These are phyloP conservation scores for Drosophila barbarae DNA, from an alignment of 2,888 invertebrate species.

Conservation along the genomic window DNA sequence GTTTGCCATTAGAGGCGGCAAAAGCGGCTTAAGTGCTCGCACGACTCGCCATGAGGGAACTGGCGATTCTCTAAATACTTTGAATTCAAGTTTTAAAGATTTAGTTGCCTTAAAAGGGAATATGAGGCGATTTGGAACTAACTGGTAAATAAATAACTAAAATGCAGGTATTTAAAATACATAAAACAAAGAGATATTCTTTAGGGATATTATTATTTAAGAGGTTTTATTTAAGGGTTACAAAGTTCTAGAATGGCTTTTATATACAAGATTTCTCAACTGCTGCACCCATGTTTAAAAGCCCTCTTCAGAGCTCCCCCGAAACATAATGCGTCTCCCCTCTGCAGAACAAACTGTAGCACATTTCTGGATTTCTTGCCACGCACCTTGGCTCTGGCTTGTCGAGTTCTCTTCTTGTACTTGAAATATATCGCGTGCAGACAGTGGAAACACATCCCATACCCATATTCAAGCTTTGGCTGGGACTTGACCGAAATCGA, in stretches of 20 bases:
- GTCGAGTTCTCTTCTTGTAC: conserved; percentile 48
- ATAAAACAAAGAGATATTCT: background rate
- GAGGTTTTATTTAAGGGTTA: no score
- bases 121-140: background rate
- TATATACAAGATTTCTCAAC: background rate
- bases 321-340: background rate
- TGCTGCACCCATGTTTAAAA: conserved; percentile 53
- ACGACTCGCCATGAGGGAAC: conserved; percentile 7
- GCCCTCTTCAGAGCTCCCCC: conserved; percentile 17
- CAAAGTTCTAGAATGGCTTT: background rate
- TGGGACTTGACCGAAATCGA: conserved; percentile 46
- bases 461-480: conserved; percentile 28
- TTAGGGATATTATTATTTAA: no score
- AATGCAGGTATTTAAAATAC: background rate
- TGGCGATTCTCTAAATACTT: conserved; percentile 13
- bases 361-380: conserved; percentile 17
- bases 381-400: conserved; percentile 38
- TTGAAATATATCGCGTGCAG: conserved; percentile 72
- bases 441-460: conserved; percentile 50
- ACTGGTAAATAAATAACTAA: background rate
- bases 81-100: background rate
- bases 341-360: conserved; percentile 19
- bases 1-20: conserved; percentile 8
- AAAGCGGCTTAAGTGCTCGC: conserved; percentile 44
- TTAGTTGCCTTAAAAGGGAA: background rate